Evolutionary conservation across 2,888 invertebrate genomes (phyloP), one percentile per base, ranked within the genome.

Genomic region (Luperina nickerlii): DNA sequence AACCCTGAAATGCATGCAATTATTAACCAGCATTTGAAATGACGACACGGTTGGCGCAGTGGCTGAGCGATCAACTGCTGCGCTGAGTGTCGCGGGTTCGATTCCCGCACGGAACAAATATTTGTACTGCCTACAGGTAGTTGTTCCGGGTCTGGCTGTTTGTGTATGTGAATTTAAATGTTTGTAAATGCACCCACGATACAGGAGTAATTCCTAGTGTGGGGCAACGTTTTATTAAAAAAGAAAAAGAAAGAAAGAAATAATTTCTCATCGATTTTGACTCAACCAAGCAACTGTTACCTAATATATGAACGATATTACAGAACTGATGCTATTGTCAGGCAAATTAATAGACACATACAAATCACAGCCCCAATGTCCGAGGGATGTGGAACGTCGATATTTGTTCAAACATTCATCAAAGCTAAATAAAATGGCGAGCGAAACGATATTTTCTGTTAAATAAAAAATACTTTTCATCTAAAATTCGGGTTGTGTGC

Each of bases 371-470:
- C 9, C n/a, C 67, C 80, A 69, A 87, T 75, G 66, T 57, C 20
- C n/a, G 32, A 66, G 38, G 60, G 32, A 71, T 62, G 11, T 73
- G 66, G 42, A 78, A 54, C 48, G 60, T 68, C 83, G 60, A 74
- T 72, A 69, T 84, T 77, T 78, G 67, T 74, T 78, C 63, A 73
- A 74, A 77, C 78, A 86, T 86, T 83, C 78, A 77, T 86, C 84
- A 88, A 78, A 67, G 76, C 38, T 60, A 73, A 82, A 82, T 65
- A 48, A 74, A 86, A 86, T 82, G 73, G 62, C 66, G 9, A 38
- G 4, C 48, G 20, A 11, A 74, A 72, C 48, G 67, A 62, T 67
- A 63, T 79, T 81, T 79, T 84, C 51, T 57, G 57, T 20, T 57
- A 67, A 86, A 83, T 69, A 32, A 68, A 81, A 70, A 51, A 70